Evolutionary conservation across 2,888 invertebrate species (phyloP).

Genomic region (Hermodice carunculata): DNA sequence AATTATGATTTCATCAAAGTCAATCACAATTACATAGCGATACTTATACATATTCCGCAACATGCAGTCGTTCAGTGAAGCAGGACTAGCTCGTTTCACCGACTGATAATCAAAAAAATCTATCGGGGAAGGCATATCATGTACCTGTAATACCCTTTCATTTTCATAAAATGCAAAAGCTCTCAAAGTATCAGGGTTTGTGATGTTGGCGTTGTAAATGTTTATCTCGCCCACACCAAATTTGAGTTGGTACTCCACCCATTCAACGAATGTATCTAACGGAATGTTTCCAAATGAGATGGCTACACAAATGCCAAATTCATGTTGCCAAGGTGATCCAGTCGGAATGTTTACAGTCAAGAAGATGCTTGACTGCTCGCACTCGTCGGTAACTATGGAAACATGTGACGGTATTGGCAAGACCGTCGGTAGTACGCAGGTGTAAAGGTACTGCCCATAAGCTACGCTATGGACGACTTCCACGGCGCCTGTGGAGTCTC

Average conservation of each 20-base stretch:
- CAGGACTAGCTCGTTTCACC: slow-evolving; percentile 31
- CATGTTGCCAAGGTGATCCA: slow-evolving; percentile 18
- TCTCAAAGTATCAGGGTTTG: too few species aligned
- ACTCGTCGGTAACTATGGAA: slow-evolving; percentile 19
- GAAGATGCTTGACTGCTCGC: slow-evolving; percentile 14
- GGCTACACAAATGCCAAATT: slow-evolving; percentile 41
- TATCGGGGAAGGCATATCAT: slow-evolving; percentile 32
- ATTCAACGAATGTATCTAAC: slow-evolving; percentile 29
- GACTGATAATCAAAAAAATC: neutral
- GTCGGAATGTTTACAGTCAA: slow-evolving; percentile 20
- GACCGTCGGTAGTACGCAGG: slow-evolving; percentile 21
- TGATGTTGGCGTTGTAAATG: slow-evolving; percentile 34
- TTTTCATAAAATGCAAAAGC: slow-evolving; percentile 28
- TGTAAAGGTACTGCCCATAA: slow-evolving; percentile 30
- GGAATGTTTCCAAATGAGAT: slow-evolving; percentile 28
- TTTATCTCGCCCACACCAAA: slow-evolving; percentile 36
- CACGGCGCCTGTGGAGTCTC: slow-evolving; percentile 21
- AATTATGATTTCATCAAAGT: slow-evolving; percentile 39
- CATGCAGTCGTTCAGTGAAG: slow-evolving; percentile 44
- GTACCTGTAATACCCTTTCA: slow-evolving; percentile 22
- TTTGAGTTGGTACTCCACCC: slow-evolving; percentile 34
- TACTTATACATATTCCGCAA: slow-evolving; percentile 36
- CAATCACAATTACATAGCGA: slow-evolving; percentile 25
- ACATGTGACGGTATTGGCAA: slow-evolving; percentile 32
- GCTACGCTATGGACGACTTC: slow-evolving; percentile 1